Conservation (phyloP, 2,797 vertebrate genomes). For the Phataginus tricuspis region DNA sequence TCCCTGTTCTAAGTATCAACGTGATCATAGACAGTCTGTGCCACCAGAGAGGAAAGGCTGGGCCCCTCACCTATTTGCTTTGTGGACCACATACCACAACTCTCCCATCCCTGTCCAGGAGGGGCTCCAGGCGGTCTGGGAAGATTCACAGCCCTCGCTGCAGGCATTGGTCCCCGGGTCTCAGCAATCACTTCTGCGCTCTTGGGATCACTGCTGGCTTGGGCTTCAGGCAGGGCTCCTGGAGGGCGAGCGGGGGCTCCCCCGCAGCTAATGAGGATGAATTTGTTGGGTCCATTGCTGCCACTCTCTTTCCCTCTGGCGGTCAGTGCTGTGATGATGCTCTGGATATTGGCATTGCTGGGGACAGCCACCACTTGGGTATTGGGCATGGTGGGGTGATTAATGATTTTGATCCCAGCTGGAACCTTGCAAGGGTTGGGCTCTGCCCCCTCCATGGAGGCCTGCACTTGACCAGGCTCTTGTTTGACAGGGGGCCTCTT, state of each 20-base stretch:
- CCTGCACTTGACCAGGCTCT: slow-evolving; percentile 37
- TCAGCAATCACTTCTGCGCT: slow-evolving; percentile 51
- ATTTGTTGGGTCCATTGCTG: slow-evolving; percentile 92
- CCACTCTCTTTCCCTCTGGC: slow-evolving; percentile 94
- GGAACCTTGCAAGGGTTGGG: slow-evolving; percentile 84
- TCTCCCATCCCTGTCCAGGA: slow-evolving; percentile 61
- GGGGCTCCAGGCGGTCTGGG: slow-evolving; percentile 51
- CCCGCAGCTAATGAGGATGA: slow-evolving; percentile 92
- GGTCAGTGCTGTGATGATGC: slow-evolving; percentile 92
- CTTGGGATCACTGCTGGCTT: not conserved
- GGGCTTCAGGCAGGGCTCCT: not conserved
- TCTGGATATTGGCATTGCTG: slow-evolving; percentile 90
- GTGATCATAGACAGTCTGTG: not conserved
- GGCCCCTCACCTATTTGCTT: not conserved
- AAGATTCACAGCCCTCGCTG: not conserved
- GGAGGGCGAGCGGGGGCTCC: slow-evolving; percentile 58
- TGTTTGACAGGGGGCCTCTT: slow-evolving; percentile 32
- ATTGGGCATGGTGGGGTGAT: slow-evolving; percentile 92
- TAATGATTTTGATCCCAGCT: slow-evolving; percentile 90
- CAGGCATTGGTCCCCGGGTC: slow-evolving; percentile 57
- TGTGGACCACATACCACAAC: slow-evolving; percentile 81
- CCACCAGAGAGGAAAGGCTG: not conserved
- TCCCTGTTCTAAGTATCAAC: not conserved
- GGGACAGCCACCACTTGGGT: slow-evolving; percentile 94
- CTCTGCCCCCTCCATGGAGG: slow-evolving; percentile 70